Conservation (phyloP, 53 echinoderm and acorn worm genomes). For the Hippasteria phrygiana region DNA sequence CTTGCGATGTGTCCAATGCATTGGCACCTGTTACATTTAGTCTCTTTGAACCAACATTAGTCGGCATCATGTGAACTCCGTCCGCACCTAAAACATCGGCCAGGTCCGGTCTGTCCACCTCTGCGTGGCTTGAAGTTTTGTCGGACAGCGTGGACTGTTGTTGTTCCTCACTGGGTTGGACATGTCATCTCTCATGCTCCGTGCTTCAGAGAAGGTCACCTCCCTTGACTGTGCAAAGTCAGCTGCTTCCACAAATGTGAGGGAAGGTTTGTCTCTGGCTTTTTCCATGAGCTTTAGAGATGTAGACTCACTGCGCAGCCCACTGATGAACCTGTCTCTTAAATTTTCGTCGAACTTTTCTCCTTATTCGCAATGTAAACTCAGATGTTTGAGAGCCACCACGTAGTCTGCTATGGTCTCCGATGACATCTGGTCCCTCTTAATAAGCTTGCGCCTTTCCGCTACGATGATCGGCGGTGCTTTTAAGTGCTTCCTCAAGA, state of each 20-base stretch:
- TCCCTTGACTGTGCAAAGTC: conserved; percentile 62
- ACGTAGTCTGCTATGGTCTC: conserved; percentile 64
- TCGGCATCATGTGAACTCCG: conserved; percentile 14
- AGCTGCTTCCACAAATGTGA: conserved; percentile 33
- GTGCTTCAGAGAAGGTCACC: conserved; percentile 3
- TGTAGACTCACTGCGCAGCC: conserved; percentile 38
- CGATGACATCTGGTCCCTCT: conserved; percentile 36
- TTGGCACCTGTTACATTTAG: conserved; percentile 21
- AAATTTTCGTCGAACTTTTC: conserved; percentile 70
- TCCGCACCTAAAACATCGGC: conserved; percentile 30
- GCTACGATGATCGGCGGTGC: conserved; percentile 51
- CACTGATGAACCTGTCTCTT: conserved; percentile 67
- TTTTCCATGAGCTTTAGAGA: conserved; percentile 74
- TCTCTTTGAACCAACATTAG: conserved; percentile 59
- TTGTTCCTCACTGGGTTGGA: neutral
- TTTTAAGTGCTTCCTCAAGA: conserved; percentile 10
- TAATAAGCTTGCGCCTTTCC: conserved; percentile 60
- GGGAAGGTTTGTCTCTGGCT: conserved; percentile 5
- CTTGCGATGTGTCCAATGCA: neutral
- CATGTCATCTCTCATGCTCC: conserved; percentile 23
- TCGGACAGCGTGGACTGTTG: neutral
- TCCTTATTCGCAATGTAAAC: conserved; percentile 52
- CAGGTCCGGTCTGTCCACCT: neutral
- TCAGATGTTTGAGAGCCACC: conserved; percentile 53
- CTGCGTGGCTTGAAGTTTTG: neutral